These are phyloP conservation scores for Anas capensis DNA, from an alignment of 2,797 vertebrate genomes.

Conservation along the genomic window DNA sequence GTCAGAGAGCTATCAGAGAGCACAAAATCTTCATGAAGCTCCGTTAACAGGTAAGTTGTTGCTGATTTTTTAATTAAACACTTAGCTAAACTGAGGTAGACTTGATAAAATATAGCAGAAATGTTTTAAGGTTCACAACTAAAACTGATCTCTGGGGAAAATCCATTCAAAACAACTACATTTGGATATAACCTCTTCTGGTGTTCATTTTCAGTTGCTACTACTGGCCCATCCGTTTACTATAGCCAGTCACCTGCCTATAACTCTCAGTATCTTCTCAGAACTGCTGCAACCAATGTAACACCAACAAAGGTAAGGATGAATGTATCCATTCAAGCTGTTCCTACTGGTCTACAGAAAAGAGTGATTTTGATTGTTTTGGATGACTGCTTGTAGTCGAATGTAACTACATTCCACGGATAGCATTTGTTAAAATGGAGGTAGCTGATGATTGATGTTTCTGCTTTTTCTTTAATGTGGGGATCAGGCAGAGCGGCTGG, in stretches of 20 bases:
- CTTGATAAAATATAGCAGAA: neutral
- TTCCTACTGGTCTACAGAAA: neutral
- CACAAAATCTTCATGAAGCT: conserved; percentile 83
- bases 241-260: conserved; percentile 95
- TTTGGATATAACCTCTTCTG: neutral
- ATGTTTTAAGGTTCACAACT: neutral
- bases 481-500: neutral
- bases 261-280: conserved; percentile 95
- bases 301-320: conserved; percentile 94
- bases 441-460: neutral
- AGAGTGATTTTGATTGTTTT: neutral
- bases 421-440: neutral
- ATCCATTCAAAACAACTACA: neutral
- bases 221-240: conserved; percentile 90
- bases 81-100: neutral
- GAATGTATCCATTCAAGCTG: neutral
- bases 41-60: conserved; percentile 88
- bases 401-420: neutral
- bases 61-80: neutral
- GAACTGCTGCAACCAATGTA: conserved; percentile 89
- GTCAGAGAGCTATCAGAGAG: neutral
- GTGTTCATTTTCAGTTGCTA: conserved; percentile 86
- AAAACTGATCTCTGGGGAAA: neutral
- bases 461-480: neutral
- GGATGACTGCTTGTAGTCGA: neutral